Evolutionary conservation across 64 coral and sea anemone species (phyloP), one percentile per base, ranked within the genome.

Genomic region (Platygyra sinensis): DNA sequence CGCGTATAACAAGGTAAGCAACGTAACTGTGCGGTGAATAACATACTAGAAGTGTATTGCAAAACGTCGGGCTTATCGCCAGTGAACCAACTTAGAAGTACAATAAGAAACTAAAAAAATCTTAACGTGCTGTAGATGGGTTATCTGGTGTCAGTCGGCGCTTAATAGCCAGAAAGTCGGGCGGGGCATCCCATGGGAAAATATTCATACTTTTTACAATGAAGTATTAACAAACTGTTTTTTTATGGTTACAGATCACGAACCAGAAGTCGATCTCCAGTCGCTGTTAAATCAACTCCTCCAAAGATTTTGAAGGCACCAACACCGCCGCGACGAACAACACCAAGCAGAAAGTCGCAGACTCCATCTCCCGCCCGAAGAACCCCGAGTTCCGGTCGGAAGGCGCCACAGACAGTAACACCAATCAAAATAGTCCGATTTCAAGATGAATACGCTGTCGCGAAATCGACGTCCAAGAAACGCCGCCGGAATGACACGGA

Each of bases 391-490:
- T 71, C 81, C 10, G 19, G 60, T 27, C 20, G 62, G 18, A 84
- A 85, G 81, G 32, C 63, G 19, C 32, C 31, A 36, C 38, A 72
- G 81, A 85, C 22, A 39, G 81, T 85, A 28, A 72, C 62, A 71
- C 81, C 81, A 24, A 67, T 85, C 62, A 85, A 85, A 72, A 14
- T 85, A 8, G 33, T 85, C 62, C 81, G 81, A 85, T 85, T 85
- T 72, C 19, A 85, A 85, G 62, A 71, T 71, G 38, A 38, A 54
- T 85, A 85, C 63, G 52, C 81, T 38, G 62, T 85, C 10, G 81
- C 64, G 9, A 85, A 85, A 72, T 71, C 81, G 13, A 69, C 20
- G 25, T 39, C 63, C 6, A 85, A 83, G 30, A 83, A 85, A 64
- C 62, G 81, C 51, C 81, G 38, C 39, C 63, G 62, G 5, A 64